Conservation (phyloP, 2,113 vertebrate genomes). For the Bufo gargarizans region DNA sequence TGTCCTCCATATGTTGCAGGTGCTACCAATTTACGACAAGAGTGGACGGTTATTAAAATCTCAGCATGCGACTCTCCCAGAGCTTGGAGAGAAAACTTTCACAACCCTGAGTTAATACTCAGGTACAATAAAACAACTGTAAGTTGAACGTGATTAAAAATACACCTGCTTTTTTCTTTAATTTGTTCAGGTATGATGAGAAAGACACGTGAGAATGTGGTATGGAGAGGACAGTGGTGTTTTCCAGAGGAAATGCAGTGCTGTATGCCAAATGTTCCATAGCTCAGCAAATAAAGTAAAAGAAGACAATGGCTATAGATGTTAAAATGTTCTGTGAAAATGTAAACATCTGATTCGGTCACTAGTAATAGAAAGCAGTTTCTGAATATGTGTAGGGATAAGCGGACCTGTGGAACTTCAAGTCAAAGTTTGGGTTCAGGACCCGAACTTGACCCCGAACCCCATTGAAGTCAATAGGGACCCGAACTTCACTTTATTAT, state of each 20-base stretch:
- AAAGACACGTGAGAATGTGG: constrained; percentile 45
- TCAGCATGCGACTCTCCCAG: constrained; percentile 53
- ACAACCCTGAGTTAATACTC: constrained; percentile 52
- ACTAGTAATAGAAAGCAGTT: not conserved
- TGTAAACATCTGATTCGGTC: not conserved
- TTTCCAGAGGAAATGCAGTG: constrained; percentile 8
- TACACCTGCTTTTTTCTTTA: constrained; percentile 52
- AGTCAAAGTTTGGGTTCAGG: no score
- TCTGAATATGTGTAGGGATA: not conserved
- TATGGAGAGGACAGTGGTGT: constrained; percentile 7
- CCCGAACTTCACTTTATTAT: no score
- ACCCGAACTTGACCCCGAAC: no score
- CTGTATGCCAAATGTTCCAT: not conserved
- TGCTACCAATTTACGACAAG: constrained; percentile 59
- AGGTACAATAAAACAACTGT: constrained; percentile 58
- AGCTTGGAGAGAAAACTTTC: constrained; percentile 51
- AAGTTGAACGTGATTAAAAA: constrained; percentile 55
- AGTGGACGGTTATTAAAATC: constrained; percentile 59
- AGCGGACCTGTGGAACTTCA: no score
- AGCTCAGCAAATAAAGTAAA: not conserved
- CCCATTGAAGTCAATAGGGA: no score
- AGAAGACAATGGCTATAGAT: not conserved
- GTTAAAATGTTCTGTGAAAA: not conserved
- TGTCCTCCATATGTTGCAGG: constrained; percentile 59
- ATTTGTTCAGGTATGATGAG: constrained; percentile 49